Conservation (phyloP, 30 jellyfish, hydroid and myxozoan genomes). For the Cassiopea xamachana region DNA sequence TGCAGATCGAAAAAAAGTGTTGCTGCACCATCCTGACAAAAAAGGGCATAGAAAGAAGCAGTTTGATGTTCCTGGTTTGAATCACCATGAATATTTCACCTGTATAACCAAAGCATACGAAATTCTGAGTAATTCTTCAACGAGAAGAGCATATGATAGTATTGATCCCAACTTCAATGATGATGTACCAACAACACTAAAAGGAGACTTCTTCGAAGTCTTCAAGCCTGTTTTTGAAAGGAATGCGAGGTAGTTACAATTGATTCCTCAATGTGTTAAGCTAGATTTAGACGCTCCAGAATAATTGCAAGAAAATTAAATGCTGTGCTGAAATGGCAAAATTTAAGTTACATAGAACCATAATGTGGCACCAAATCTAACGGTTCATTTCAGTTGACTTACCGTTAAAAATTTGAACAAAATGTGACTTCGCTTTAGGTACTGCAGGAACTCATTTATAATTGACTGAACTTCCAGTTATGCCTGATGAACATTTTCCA, state of each 20-base stretch:
- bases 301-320: no score
- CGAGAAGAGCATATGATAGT: slow-evolving; percentile 96
- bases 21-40: slow-evolving; percentile 96
- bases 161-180: slow-evolving; percentile 86
- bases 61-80: slow-evolving; percentile 76
- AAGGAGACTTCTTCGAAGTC: slow-evolving; percentile 85
- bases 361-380: no score
- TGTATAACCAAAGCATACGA: slow-evolving; percentile 96
- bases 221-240: slow-evolving; percentile 62
- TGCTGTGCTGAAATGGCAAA: no score
- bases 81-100: slow-evolving; percentile 91
- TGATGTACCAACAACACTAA: slow-evolving; percentile 75
- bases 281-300: no score
- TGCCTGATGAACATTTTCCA: no score
- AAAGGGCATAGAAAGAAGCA: slow-evolving; percentile 28
- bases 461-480: no score
- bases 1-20: slow-evolving; percentile 87
- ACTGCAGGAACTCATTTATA: no score
- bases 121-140: slow-evolving; percentile 64
- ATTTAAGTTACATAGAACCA: no score
- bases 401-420: no score
- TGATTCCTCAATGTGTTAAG: neutral
- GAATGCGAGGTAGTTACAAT: slow-evolving; percentile 77
- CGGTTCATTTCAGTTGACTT: no score
- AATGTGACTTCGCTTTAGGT: no score